These are phyloP conservation scores for Athripsodes cinereus DNA, from an alignment of 2,888 invertebrate genomes.

Conservation along the genomic window DNA sequence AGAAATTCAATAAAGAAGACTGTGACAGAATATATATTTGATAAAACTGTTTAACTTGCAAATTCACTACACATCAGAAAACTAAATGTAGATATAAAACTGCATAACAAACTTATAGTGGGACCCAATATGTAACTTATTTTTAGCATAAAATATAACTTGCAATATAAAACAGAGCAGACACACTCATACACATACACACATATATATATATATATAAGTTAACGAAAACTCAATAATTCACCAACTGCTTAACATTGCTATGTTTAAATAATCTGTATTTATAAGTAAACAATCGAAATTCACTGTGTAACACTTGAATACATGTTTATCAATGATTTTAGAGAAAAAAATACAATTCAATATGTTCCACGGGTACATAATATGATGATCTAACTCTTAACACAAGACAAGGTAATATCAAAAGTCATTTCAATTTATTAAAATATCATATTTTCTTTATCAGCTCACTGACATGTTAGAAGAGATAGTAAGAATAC, in stretches of 20 bases:
- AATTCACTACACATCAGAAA: too few species aligned
- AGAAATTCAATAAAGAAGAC: too few species aligned
- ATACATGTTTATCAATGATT: background rate
- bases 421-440: constrained; percentile 2
- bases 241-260: background rate
- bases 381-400: constrained; percentile 6
- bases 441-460: background rate
- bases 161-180: too few species aligned
- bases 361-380: background rate
- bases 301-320: background rate
- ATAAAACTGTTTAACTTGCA: too few species aligned
- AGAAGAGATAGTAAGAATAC: background rate
- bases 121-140: too few species aligned
- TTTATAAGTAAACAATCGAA: background rate
- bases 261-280: background rate
- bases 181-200: too few species aligned
- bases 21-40: too few species aligned
- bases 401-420: background rate
- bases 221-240: too few species aligned
- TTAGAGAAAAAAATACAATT: background rate
- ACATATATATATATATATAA: too few species aligned
- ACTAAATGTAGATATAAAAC: too few species aligned
- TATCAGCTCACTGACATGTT: background rate
- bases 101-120: too few species aligned
- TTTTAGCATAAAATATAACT: too few species aligned